Conservation (phyloP, 1,140 invertebrate genomes). For the Eumeta japonica region DNA sequence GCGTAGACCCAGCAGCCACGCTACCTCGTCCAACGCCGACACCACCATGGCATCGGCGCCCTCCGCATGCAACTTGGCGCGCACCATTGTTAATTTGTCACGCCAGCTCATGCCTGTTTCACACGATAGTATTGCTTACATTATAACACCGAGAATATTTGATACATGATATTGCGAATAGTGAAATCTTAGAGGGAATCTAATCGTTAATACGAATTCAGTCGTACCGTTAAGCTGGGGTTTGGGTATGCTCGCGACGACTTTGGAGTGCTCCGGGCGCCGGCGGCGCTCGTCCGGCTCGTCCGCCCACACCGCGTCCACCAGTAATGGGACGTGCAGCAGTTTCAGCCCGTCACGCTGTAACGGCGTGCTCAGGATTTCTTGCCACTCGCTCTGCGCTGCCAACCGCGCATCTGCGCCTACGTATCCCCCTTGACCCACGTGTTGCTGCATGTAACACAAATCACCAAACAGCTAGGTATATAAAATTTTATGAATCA, state of each 20-base stretch:
- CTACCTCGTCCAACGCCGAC: conserved; percentile 88
- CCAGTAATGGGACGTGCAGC: conserved; percentile 70
- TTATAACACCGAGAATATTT: not conserved
- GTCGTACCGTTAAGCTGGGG: conserved; percentile 38
- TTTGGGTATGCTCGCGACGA: conserved; percentile 59
- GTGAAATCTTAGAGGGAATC: too few species aligned
- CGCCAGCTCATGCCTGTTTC: conserved; percentile 70
- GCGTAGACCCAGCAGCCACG: conserved; percentile 94
- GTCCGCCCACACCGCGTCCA: conserved; percentile 79
- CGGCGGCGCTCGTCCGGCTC: conserved; percentile 53
- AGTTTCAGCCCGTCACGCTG: conserved; percentile 60
- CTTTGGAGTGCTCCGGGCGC: conserved; percentile 35
- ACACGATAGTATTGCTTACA: too few species aligned
- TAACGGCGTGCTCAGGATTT: conserved; percentile 60
- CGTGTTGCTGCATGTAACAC: conserved; percentile 62
- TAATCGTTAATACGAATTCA: too few species aligned
- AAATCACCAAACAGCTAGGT: too few species aligned
- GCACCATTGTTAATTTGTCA: conserved; percentile 69
- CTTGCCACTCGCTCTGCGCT: conserved; percentile 64
- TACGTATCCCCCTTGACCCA: conserved; percentile 64
- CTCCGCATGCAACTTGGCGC: conserved; percentile 64
- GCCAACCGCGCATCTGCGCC: conserved; percentile 81
- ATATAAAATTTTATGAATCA: too few species aligned
- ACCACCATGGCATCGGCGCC: conserved; percentile 78
- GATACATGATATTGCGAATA: not conserved